Evolutionary conservation across 1,140 invertebrate species (phyloP).

Genomic region (Heliconius eleuchia): DNA sequence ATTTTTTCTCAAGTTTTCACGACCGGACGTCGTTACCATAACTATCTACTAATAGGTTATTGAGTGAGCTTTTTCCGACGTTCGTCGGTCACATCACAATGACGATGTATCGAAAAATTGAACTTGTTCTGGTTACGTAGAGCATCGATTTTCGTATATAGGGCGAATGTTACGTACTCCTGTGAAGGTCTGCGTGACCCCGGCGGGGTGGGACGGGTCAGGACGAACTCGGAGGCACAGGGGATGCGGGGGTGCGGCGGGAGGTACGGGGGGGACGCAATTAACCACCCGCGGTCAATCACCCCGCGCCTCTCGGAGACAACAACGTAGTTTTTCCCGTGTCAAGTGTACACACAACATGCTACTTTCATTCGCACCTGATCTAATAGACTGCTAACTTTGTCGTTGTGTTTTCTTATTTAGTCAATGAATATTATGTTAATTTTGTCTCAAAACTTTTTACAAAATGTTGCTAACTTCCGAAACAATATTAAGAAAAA

Average conservation of each 20-base stretch:
- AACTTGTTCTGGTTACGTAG: slow-evolving; percentile 67
- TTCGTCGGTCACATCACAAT: not conserved
- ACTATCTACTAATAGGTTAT: not conserved
- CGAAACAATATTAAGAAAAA: too few species aligned
- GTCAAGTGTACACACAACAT: slow-evolving; percentile 14
- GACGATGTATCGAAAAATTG: slow-evolving; percentile 38
- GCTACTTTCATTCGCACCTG: slow-evolving; percentile 1
- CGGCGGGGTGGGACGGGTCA: slow-evolving; percentile 25
- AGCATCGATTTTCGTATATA: slow-evolving; percentile 72
- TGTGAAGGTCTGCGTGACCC: slow-evolving; percentile 67
- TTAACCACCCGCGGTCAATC: slow-evolving; percentile 67
- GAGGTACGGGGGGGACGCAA: slow-evolving; percentile 50
- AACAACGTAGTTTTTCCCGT: slow-evolving; percentile 33
- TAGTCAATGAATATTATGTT: too few species aligned
- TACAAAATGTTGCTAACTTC: too few species aligned
- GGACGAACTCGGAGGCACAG: slow-evolving; percentile 8
- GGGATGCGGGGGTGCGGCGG: slow-evolving; percentile 9
- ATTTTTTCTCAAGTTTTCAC: not conserved
- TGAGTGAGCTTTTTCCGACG: not conserved
- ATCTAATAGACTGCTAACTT: slow-evolving; percentile 4
- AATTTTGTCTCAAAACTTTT: too few species aligned
- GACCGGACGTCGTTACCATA: not conserved
- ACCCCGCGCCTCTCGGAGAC: slow-evolving; percentile 47
- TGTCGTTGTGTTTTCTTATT: not conserved
- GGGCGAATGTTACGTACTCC: slow-evolving; percentile 61